Evolutionary conservation across 2,888 invertebrate species (phyloP).

Genomic region (Camponotus fellah): DNA sequence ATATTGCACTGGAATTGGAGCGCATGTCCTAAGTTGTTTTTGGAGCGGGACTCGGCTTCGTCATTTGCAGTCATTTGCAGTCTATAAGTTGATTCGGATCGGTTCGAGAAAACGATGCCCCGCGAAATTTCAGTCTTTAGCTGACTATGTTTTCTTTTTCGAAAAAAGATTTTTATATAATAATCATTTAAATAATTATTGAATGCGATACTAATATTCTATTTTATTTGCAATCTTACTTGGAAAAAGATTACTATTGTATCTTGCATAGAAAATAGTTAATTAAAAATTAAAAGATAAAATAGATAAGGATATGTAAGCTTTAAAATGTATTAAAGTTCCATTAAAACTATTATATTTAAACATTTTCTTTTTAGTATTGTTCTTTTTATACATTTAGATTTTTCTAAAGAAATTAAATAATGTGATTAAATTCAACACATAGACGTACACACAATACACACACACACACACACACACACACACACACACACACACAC

Average conservation of each 20-base stretch:
- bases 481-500: no score
- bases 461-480: no score
- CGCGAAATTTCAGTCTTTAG: background rate
- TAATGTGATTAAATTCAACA: background rate
- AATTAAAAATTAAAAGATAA: background rate
- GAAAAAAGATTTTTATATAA: background rate
- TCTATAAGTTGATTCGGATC: conserved; percentile 8
- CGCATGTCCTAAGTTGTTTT: conserved; percentile 22
- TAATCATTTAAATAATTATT: background rate
- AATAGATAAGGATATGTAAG: background rate
- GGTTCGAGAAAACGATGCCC: conserved; percentile 13
- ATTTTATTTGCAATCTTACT: background rate
- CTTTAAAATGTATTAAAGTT: background rate
- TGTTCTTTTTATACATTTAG: conserved; percentile 1
- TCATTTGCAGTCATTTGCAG: background rate
- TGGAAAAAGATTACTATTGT: background rate
- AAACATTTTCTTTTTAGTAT: background rate
- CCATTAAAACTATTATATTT: background rate
- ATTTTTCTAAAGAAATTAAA: background rate
- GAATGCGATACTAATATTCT: background rate
- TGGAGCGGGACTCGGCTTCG: background rate
- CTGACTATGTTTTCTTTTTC: background rate
- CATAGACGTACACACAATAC: no score
- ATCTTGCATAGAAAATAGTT: background rate
- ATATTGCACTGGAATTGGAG: conserved; percentile 75